Evolutionary conservation across 2,797 vertebrate genomes (phyloP), one percentile per base, ranked within the genome.

Genomic region (Scolopax bukidnonensis): DNA sequence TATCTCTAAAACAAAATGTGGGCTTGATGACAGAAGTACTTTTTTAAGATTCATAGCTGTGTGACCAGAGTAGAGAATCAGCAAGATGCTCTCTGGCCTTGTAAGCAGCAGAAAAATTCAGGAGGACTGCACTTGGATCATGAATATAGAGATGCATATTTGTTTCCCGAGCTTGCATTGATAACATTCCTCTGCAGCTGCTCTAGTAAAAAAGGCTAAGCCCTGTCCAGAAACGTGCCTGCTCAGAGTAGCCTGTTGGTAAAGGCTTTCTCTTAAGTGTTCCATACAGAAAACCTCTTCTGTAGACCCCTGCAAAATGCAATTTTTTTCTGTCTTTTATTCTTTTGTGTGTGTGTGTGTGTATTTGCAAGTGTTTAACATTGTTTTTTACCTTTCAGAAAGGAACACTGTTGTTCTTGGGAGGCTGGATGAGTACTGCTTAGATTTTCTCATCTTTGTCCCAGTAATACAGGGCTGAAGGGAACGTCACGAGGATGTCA

Each of bases 161-260:
- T 92, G 38, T 74, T 90, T 83, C 84, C 64, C 5, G 4, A 41
- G 50, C 53, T 80, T 83, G 75, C 93, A 87, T 78, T 83, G 71
- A 32, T 81, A 90, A 63, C 64, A 83, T 88, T 95, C 84, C 61
- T 69, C 45, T 40, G 59, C 84, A 92, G 80, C 81, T 93, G 50
- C 54, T 83, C 36, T 61, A 41, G 79, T 40, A 50, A 68, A 87
- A 50, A 23, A 75, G 30, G 54, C 40, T 74, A 64, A 96, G 60
- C 38, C 70, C 54, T 41, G 23, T n/a, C 68, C 65, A 73, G 75
- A 40, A 87, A 63, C 30, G 84, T 56, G 60, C 69, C 67, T 0
- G 40, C 40, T 69, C 82, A 95, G 64, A 51, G 30, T 12, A 19
- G 19, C 50, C 85, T 75, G 41, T 40, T 3, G 15, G 33, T 60